Conservation (phyloP, 2,797 vertebrate species). For the Rhinoraja longicauda region DNA sequence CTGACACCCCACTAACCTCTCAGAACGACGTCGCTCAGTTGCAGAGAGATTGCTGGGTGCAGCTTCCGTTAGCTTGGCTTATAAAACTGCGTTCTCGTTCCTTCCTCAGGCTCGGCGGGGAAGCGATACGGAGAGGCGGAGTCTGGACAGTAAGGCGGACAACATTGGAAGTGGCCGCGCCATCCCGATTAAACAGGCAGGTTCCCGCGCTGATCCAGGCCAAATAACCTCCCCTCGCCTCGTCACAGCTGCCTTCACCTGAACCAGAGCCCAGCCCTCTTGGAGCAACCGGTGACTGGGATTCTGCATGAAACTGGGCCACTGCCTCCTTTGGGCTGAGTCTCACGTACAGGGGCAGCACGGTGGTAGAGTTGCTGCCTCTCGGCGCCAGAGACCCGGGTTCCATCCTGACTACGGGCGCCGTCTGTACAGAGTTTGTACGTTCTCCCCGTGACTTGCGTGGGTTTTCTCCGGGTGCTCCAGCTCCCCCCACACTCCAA, state of each 20-base stretch:
- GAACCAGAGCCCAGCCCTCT: not conserved
- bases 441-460: too few species aligned
- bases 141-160: constrained; percentile 73
- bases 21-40: not conserved
- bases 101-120: constrained; percentile 74
- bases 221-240: constrained; percentile 44
- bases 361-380: too few species aligned
- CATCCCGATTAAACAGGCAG: constrained; percentile 81
- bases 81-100: not conserved
- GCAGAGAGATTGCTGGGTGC: not conserved
- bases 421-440: too few species aligned
- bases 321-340: too few species aligned
- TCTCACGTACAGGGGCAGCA: too few species aligned
- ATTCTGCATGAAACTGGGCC: too few species aligned
- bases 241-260: not conserved
- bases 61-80: not conserved
- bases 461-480: too few species aligned
- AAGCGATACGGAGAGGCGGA: constrained; percentile 81
- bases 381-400: too few species aligned
- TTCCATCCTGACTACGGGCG: too few species aligned
- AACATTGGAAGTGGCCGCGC: constrained; percentile 60
- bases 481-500: too few species aligned
- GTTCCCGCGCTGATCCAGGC: not conserved
- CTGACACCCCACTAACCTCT: not conserved
- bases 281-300: not conserved